These are phyloP conservation scores for Phasia obesa DNA, from an alignment of 2,888 invertebrate species.

Conservation along the genomic window DNA sequence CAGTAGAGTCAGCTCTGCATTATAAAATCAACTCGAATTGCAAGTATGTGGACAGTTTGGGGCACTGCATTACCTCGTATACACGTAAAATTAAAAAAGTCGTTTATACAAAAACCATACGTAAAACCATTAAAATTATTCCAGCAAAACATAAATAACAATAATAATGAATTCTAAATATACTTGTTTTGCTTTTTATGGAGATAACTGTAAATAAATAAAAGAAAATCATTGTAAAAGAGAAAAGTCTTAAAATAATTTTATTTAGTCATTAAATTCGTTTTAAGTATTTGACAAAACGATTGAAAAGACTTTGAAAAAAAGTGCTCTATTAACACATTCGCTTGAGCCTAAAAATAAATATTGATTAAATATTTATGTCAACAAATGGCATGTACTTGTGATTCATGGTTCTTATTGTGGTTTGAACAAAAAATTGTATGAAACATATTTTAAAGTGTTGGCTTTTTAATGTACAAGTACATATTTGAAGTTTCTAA, in stretches of 20 bases:
- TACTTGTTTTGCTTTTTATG: no score
- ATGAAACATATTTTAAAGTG: constrained; percentile 41
- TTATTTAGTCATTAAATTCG: not conserved
- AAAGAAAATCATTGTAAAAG: no score
- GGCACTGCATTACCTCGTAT: constrained; percentile 1
- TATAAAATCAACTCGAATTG: constrained; percentile 9
- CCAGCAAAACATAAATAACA: no score
- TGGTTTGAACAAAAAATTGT: constrained; percentile 16
- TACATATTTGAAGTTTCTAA: constrained; percentile 1
- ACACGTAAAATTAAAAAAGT: constrained; percentile 24
- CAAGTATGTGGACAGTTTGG: constrained; percentile 39
- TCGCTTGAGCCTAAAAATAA: constrained; percentile 58
- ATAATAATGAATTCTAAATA: no score
- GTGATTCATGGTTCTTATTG: not conserved
- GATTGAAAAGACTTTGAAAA: constrained; percentile 19
- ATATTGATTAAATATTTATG: constrained; percentile 35
- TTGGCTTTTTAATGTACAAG: constrained; percentile 9
- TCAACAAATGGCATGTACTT: not conserved
- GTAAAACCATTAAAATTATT: constrained; percentile 29
- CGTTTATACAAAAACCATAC: constrained; percentile 25
- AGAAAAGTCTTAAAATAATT: not conserved
- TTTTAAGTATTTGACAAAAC: constrained; percentile 36
- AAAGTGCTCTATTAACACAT: constrained; percentile 57
- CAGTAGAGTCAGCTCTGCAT: constrained; percentile 2
- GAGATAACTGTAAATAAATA: no score